Percentiles rank a stretch among this genome's conserved stretches.
phyloP scores from a whole-genome alignment of 2,888 invertebrate genomes.

The Oegoconia quadripuncta region DNA sequence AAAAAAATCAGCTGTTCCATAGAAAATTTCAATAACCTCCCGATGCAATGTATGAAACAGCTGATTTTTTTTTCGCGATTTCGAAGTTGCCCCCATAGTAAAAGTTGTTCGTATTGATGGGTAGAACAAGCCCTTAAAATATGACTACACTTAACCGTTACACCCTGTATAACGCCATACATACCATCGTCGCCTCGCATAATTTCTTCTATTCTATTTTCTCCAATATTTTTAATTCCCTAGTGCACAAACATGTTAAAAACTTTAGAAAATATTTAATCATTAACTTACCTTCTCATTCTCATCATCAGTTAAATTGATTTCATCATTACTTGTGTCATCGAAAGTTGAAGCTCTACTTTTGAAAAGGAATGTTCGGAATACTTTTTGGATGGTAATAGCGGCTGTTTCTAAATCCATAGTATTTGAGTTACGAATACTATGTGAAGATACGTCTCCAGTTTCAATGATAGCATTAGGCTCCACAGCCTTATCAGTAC shows the following conservation, averaged over 20 bases:
- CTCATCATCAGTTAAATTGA: conserved; percentile 40
- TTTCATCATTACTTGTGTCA: conserved; percentile 48
- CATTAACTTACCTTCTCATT: conserved; percentile 38
- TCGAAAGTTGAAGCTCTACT: conserved; percentile 66
- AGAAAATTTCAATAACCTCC: no score
- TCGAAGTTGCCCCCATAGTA: no score
- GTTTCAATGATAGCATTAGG: not conserved
- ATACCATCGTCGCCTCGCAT: no score
- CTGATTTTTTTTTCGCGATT: no score
- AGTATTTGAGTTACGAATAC: conserved; percentile 26
- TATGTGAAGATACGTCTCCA: not conserved
- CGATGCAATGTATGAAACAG: no score
- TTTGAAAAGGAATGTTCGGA: conserved; percentile 69
- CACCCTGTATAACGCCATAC: no score
- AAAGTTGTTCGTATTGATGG: no score
- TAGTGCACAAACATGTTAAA: not conserved
- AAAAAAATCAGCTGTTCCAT: no score
- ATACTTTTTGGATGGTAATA: conserved; percentile 79
- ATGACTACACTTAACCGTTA: no score
- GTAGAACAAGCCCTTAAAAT: no score
- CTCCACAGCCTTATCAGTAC: conserved; percentile 3
- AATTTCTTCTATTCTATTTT: no score
- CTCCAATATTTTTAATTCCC: no score
- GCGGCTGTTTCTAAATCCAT: conserved; percentile 76
- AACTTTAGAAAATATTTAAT: not conserved